These are phyloP conservation scores for Drosophila novamexicana DNA, from an alignment of 1,140 invertebrate species.

Conservation along the genomic window DNA sequence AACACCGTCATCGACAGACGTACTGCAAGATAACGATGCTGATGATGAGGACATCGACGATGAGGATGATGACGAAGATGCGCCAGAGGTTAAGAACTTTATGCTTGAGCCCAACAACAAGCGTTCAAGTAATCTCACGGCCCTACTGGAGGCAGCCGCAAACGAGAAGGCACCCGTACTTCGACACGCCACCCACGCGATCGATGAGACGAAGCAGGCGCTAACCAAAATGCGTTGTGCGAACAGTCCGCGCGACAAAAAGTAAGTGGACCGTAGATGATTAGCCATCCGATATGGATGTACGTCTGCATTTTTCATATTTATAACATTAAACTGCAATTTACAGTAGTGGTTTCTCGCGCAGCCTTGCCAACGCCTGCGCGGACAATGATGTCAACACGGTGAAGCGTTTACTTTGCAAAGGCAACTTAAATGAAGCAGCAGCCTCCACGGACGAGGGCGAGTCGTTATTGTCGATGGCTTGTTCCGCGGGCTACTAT, in stretches of 20 bases:
- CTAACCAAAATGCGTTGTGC: slow-evolving; percentile 97
- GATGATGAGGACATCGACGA: slow-evolving; percentile 83
- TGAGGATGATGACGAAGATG: slow-evolving; percentile 79
- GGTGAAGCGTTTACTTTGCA: slow-evolving; percentile 94
- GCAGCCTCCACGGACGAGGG: slow-evolving; percentile 95
- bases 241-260: slow-evolving; percentile 86
- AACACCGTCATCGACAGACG: slow-evolving; percentile 38
- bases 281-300: background rate
- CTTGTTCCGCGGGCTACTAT: slow-evolving; percentile 97
- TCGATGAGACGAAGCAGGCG: slow-evolving; percentile 97
- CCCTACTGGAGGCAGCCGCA: slow-evolving; percentile 85
- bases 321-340: slow-evolving; percentile 19
- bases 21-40: slow-evolving; percentile 77
- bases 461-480: slow-evolving; percentile 95
- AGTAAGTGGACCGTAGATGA: slow-evolving; percentile 50
- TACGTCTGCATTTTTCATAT: background rate
- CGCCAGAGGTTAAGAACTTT: slow-evolving; percentile 72
- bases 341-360: slow-evolving; percentile 78
- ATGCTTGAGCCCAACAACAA: slow-evolving; percentile 70
- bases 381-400: slow-evolving; percentile 96
- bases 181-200: slow-evolving; percentile 86
- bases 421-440: slow-evolving; percentile 95
- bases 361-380: slow-evolving; percentile 88
- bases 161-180: slow-evolving; percentile 88
- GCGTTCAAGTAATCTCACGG: slow-evolving; percentile 73